Conservation (phyloP, 2,797 vertebrate genomes). For the Lates japonicus region DNA sequence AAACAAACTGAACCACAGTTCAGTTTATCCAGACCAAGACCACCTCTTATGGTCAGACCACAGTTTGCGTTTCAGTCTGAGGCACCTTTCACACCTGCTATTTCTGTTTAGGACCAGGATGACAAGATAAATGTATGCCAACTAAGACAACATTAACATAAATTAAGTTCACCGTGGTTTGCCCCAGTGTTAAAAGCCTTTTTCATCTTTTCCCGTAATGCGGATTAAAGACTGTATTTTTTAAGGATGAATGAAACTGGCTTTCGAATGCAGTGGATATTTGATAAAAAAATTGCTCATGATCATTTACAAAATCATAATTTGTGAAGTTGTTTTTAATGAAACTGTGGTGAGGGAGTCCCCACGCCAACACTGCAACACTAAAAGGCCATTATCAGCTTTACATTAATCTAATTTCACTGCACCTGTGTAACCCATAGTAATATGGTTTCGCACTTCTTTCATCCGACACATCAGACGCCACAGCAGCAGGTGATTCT, state of each 20-base stretch:
- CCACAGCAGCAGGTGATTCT: slow-evolving; percentile 69
- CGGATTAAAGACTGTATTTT: no score
- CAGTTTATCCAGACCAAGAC: no score
- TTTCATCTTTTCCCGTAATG: background rate
- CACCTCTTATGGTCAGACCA: no score
- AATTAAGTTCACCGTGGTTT: no score
- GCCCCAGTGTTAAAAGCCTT: background rate
- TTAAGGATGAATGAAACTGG: no score
- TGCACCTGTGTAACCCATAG: slow-evolving; percentile 29
- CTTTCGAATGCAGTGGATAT: background rate
- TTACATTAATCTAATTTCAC: background rate
- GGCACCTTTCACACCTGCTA: no score
- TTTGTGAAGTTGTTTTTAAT: background rate
- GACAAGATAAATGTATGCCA: no score
- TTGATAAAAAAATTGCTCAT: background rate
- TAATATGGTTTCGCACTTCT: background rate
- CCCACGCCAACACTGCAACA: background rate
- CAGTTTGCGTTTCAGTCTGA: no score
- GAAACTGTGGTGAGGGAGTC: background rate
- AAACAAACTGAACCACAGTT: no score
- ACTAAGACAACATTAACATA: no score
- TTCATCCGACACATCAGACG: slow-evolving; percentile 33
- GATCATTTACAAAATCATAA: background rate
- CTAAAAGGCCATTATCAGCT: background rate
- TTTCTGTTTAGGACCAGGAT: no score